Conservation (phyloP, 2,113 vertebrate genomes). For the Albula glossodonta region DNA sequence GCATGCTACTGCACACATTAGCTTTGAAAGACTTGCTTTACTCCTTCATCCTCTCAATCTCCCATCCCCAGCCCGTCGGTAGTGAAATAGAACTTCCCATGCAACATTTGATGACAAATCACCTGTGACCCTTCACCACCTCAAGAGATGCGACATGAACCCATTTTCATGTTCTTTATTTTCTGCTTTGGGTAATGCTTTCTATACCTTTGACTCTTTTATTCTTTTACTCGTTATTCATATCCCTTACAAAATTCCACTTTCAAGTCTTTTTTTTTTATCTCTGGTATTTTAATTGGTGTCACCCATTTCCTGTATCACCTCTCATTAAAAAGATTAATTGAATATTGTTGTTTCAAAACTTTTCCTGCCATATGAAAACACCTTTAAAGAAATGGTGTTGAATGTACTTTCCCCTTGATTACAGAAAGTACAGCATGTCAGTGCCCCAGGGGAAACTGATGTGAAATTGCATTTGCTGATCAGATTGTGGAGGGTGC, state of each 20-base stretch:
- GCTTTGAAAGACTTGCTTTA: neutral
- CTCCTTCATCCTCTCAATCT: neutral
- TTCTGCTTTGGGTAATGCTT: neutral
- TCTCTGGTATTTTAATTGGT: neutral
- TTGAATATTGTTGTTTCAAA: neutral
- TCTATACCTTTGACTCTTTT: neutral
- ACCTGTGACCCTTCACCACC: neutral
- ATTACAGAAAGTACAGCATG: conserved; percentile 63
- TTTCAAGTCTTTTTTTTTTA: conserved; percentile 1
- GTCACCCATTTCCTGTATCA: neutral
- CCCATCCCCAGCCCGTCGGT: neutral
- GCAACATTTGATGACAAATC: neutral
- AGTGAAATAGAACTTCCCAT: neutral
- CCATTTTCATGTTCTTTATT: neutral
- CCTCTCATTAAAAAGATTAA: neutral
- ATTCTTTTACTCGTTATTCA: neutral
- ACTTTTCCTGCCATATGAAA: conserved; percentile 37
- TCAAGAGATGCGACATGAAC: neutral
- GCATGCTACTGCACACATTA: neutral
- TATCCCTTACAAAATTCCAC: neutral
- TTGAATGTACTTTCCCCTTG: conserved; percentile 65
- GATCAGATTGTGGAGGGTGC: conserved; percentile 66
- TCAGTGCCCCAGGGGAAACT: conserved; percentile 66
- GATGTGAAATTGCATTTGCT: conserved; percentile 67
- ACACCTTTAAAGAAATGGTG: conserved; percentile 56